A percentile compares a stretch with the other conserved stretches of the same genome.
Evolutionary conservation across 2,113 vertebrate genomes (phyloP).

Genomic region (Trichomycterus rosablanca): DNA sequence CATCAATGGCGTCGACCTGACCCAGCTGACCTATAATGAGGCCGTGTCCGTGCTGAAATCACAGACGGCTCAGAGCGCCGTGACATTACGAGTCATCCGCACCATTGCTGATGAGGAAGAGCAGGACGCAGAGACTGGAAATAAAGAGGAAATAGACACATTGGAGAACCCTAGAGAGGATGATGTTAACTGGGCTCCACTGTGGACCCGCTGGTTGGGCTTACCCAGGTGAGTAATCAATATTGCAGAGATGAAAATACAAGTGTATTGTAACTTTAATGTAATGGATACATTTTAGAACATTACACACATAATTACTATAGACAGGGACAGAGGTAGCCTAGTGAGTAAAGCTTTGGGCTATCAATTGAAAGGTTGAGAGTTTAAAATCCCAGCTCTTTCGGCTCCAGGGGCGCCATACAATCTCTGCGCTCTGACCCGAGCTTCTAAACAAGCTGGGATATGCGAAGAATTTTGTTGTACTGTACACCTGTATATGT

Average conservation of each 20-base stretch:
- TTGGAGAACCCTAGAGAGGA: slow-evolving; percentile 68
- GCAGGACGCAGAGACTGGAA: slow-evolving; percentile 33
- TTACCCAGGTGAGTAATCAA: slow-evolving; percentile 72
- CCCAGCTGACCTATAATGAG: slow-evolving; percentile 80
- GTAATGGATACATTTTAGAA: background rate
- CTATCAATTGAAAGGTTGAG: no score
- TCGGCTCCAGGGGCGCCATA: no score
- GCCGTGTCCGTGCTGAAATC: slow-evolving; percentile 83
- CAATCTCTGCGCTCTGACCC: no score
- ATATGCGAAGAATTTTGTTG: no score
- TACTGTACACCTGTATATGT: no score
- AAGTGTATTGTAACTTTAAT: background rate
- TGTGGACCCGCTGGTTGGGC: slow-evolving; percentile 85
- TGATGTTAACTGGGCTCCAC: slow-evolving; percentile 74
- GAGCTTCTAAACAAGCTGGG: no score
- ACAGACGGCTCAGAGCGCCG: slow-evolving; percentile 77
- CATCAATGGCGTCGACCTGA: slow-evolving; percentile 84
- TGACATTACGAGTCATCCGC: slow-evolving; percentile 77
- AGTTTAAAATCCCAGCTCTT: no score
- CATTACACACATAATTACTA: no score
- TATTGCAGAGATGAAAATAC: background rate
- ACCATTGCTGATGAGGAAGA: slow-evolving; percentile 64
- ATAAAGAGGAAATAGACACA: slow-evolving; percentile 60
- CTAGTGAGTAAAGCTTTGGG: no score
- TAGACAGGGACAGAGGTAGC: no score